Conservation (phyloP, 1,140 invertebrate species). For the Spodoptera frugiperda region DNA sequence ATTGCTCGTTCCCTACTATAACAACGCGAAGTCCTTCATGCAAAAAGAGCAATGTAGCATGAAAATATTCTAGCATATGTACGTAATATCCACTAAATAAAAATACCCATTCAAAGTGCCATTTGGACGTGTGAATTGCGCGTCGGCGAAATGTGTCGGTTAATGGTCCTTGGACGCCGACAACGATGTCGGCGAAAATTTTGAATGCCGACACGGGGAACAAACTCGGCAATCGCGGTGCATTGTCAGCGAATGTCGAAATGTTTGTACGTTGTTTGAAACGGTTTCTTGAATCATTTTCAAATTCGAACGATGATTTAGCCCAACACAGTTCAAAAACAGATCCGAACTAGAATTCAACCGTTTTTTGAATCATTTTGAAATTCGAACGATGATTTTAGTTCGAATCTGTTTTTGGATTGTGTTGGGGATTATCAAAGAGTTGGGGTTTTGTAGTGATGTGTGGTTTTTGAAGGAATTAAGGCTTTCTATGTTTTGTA, state of each 20-base stretch:
- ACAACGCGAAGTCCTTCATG: not conserved
- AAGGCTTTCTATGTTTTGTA: too few relatives aligned
- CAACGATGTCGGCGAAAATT: slow-evolving; percentile 27
- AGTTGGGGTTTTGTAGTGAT: too few relatives aligned
- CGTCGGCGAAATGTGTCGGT: slow-evolving; percentile 40
- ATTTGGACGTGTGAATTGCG: slow-evolving; percentile 38
- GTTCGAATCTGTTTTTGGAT: too few relatives aligned
- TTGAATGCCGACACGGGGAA: slow-evolving; percentile 23
- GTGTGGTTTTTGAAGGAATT: too few relatives aligned
- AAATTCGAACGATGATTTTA: too few relatives aligned
- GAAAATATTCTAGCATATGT: slow-evolving; percentile 28
- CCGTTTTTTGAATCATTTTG: too few relatives aligned
- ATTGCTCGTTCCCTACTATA: too few relatives aligned
- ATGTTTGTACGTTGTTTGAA: slow-evolving; percentile 9
- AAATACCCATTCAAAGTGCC: slow-evolving; percentile 38
- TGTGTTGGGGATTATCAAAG: too few relatives aligned
- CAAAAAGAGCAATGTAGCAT: slow-evolving; percentile 9
- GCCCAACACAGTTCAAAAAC: too few relatives aligned
- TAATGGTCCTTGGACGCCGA: slow-evolving; percentile 34
- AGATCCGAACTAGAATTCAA: too few relatives aligned
- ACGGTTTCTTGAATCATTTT: slow-evolving; percentile 3
- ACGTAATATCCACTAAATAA: slow-evolving; percentile 38
- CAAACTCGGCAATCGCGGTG: slow-evolving; percentile 23
- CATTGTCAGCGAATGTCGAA: slow-evolving; percentile 37
- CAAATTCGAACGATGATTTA: too few relatives aligned